Conservation (phyloP, 2,113 vertebrate species). For the Phaethornis superciliosus region DNA sequence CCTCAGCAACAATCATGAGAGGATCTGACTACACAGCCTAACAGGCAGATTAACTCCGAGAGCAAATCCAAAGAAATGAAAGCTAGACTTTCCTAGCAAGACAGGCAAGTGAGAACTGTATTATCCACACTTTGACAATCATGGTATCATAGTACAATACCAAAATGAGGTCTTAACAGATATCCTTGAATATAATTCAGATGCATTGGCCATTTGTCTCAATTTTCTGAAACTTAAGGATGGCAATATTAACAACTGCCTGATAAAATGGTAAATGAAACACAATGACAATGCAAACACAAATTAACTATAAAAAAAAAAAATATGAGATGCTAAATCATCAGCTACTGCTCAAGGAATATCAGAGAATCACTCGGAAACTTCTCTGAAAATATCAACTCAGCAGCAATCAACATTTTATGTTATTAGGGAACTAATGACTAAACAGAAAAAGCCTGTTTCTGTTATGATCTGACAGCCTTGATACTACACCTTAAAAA, state of each 20-base stretch:
- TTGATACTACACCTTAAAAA: not conserved
- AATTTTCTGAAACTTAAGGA: not conserved
- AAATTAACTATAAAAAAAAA: not conserved
- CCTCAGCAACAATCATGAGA: not conserved
- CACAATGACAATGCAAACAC: not conserved
- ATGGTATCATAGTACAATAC: not conserved
- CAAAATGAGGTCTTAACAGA: not conserved
- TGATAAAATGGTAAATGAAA: not conserved
- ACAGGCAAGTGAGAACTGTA: not conserved
- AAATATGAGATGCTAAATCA: fast-evolving
- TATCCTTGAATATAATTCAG: not conserved
- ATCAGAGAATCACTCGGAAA: not conserved
- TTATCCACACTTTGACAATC: not conserved
- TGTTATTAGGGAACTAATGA: not conserved
- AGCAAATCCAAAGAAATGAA: not conserved
- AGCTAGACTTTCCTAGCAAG: not conserved
- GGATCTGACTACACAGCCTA: not conserved
- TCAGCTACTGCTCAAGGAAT: not conserved
- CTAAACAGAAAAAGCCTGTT: not conserved
- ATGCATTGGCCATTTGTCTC: not conserved
- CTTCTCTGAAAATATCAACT: not conserved
- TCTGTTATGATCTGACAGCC: not conserved
- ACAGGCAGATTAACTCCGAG: not conserved
- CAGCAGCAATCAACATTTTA: not conserved
- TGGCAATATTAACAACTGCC: not conserved